A percentile compares a stretch with the other conserved stretches of the same genome.
phyloP scores from a whole-genome alignment of 1,140 invertebrate genomes.

The Drosophila elegans region DNA sequence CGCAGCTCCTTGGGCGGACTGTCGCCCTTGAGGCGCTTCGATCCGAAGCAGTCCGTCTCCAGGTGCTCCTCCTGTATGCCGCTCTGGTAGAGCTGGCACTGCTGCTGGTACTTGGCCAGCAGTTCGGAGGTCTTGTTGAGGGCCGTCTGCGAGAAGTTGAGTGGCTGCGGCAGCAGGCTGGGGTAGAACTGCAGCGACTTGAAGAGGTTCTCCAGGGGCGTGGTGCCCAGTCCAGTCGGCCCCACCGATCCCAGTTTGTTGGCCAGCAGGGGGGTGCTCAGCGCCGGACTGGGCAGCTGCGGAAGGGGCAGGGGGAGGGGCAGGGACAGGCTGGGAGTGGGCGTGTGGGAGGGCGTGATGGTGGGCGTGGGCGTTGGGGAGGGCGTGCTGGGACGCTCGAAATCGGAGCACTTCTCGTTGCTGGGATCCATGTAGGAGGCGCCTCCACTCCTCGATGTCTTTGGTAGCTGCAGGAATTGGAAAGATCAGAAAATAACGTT shows the following conservation, averaged over 20 bases:
- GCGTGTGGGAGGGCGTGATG: slow-evolving; percentile 39
- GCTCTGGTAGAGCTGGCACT: slow-evolving; percentile 78
- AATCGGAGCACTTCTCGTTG: slow-evolving; percentile 51
- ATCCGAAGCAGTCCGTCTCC: slow-evolving; percentile 47
- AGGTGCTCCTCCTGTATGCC: slow-evolving; percentile 59
- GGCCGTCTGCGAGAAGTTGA: slow-evolving; percentile 83
- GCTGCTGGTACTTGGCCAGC: slow-evolving; percentile 82
- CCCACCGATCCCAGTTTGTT: slow-evolving; percentile 63
- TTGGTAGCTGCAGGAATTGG: slow-evolving; percentile 48
- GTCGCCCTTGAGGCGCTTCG: slow-evolving; percentile 58
- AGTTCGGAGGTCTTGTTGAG: slow-evolving; percentile 79
- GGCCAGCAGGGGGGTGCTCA: slow-evolving; percentile 55
- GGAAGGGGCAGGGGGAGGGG: slow-evolving; percentile 23
- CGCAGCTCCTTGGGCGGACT: slow-evolving; percentile 72
- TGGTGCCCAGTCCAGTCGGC: slow-evolving; percentile 25
- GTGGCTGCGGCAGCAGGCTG: slow-evolving; percentile 75
- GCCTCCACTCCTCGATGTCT: slow-evolving; percentile 37
- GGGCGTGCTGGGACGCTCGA: slow-evolving; percentile 54
- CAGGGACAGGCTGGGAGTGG: slow-evolving; percentile 45
- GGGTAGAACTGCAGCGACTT: slow-evolving; percentile 84
- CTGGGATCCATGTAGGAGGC: slow-evolving; percentile 39
- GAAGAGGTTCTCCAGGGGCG: slow-evolving; percentile 80
- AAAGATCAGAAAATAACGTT: not conserved
- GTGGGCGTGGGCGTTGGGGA: slow-evolving; percentile 51
- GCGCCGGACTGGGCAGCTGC: slow-evolving; percentile 50